Evolutionary conservation across 2,797 vertebrate species (phyloP).

Genomic region (Siniperca scherzeri): DNA sequence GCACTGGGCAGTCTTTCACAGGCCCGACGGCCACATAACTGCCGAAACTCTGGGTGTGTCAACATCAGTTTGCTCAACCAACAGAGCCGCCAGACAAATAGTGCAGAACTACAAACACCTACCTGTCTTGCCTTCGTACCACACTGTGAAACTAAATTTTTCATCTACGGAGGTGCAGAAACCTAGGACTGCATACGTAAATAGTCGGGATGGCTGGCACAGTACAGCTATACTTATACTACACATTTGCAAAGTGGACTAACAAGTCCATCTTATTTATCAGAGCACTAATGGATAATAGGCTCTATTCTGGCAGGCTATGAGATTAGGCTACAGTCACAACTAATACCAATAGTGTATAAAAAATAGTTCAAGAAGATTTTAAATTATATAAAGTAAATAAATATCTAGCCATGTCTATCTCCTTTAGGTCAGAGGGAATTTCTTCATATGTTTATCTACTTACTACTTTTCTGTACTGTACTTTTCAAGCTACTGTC

Average conservation of each 20-base stretch:
- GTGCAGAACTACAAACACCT: constrained; percentile 65
- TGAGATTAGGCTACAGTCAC: not conserved
- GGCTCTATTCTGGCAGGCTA: not conserved
- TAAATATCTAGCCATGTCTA: not conserved
- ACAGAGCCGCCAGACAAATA: constrained; percentile 73
- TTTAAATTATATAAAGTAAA: not conserved
- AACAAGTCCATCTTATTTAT: not conserved
- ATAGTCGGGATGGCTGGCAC: not conserved
- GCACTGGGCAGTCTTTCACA: constrained; percentile 47
- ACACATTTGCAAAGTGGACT: not conserved
- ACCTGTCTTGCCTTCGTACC: constrained; percentile 53
- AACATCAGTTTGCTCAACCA: constrained; percentile 76
- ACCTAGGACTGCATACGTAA: not conserved
- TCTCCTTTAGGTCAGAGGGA: not conserved
- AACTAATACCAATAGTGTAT: not conserved
- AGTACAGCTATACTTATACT: not conserved
- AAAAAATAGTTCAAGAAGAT: not conserved
- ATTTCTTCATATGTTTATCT: no score
- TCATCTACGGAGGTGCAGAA: constrained; percentile 15
- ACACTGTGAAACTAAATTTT: constrained; percentile 54
- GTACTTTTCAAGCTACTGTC: not conserved
- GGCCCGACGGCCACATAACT: constrained; percentile 67
- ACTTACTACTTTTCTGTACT: no score
- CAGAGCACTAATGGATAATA: not conserved
- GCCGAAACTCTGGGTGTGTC: constrained; percentile 81